A percentile compares a stretch with the other conserved stretches of the same genome.
phyloP scores from a whole-genome alignment of 2,113 vertebrate species.

The Nibea albiflora region DNA sequence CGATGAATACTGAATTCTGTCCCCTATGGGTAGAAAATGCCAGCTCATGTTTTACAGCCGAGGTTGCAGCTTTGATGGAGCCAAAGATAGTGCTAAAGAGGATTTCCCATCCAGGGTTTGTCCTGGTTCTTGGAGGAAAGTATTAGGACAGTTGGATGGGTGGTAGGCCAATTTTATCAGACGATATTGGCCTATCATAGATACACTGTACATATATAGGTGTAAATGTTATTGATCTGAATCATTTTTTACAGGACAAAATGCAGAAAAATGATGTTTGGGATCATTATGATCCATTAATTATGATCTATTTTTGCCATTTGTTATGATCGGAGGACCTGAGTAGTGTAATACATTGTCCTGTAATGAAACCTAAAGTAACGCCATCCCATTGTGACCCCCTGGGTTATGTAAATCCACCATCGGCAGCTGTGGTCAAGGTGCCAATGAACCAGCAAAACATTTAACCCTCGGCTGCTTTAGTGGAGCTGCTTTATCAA shows the following conservation, averaged over 20 bases:
- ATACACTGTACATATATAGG: too few species aligned
- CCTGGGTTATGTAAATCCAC: background rate
- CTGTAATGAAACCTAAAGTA: constrained; percentile 12
- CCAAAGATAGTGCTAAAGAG: constrained; percentile 4
- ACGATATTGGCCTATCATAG: too few species aligned
- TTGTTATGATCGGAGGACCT: background rate
- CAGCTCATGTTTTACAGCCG: constrained; percentile 27
- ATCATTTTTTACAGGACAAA: too few species aligned
- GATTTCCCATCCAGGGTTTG: constrained; percentile 29
- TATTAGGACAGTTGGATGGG: background rate
- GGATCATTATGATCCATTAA: too few species aligned
- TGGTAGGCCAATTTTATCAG: background rate
- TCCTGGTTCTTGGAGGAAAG: background rate
- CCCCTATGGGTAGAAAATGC: constrained; percentile 34
- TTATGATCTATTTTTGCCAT: too few species aligned
- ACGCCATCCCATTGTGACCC: constrained; percentile 14
- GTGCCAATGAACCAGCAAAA: constrained; percentile 40
- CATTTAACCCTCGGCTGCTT: constrained; percentile 10
- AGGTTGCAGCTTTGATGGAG: background rate
- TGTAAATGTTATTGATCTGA: too few species aligned
- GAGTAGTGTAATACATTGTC: background rate
- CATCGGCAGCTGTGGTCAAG: constrained; percentile 19
- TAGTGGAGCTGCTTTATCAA: constrained; percentile 3
- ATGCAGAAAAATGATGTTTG: too few species aligned
- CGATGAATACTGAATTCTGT: constrained; percentile 34